Percentiles rank a stretch among this genome's conserved stretches.
phyloP scores from a whole-genome alignment of 2,113 vertebrate species.

The Hyaena hyaena region DNA sequence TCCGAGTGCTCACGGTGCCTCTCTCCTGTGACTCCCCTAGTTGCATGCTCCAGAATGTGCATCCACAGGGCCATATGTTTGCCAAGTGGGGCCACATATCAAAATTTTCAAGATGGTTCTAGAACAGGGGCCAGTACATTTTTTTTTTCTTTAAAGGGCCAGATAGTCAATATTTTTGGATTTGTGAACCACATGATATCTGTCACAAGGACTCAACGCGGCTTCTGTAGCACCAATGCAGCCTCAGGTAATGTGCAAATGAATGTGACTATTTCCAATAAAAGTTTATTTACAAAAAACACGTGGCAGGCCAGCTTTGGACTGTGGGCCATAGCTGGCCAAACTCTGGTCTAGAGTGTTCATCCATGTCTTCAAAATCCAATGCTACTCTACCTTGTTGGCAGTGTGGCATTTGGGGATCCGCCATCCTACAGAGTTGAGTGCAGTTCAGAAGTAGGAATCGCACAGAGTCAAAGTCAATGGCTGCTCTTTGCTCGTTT shows the following conservation, averaged over 20 bases:
- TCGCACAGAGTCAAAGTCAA: fast-evolving
- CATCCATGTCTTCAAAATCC: background rate
- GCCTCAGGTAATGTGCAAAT: background rate
- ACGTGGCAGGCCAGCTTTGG: background rate
- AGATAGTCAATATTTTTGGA: background rate
- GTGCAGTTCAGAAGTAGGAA: background rate
- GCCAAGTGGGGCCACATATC: background rate
- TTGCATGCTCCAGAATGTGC: fast-evolving
- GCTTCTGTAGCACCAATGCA: background rate
- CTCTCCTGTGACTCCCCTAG: fast-evolving
- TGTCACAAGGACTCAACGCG: background rate
- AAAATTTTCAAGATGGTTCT: background rate
- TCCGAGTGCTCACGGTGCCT: background rate
- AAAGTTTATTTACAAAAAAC: background rate
- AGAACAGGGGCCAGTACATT: background rate
- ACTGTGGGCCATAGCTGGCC: background rate
- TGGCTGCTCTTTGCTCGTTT: background rate
- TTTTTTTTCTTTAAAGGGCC: background rate
- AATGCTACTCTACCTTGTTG: fast-evolving
- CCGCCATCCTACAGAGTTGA: background rate
- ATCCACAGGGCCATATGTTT: fast-evolving
- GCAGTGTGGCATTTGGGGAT: fast-evolving
- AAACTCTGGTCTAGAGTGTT: background rate
- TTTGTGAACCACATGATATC: background rate
- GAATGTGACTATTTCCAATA: background rate